Evolutionary conservation across 2,888 invertebrate species (phyloP), one percentile per base, ranked within the genome.

Genomic region (Cheilosia urbana): DNA sequence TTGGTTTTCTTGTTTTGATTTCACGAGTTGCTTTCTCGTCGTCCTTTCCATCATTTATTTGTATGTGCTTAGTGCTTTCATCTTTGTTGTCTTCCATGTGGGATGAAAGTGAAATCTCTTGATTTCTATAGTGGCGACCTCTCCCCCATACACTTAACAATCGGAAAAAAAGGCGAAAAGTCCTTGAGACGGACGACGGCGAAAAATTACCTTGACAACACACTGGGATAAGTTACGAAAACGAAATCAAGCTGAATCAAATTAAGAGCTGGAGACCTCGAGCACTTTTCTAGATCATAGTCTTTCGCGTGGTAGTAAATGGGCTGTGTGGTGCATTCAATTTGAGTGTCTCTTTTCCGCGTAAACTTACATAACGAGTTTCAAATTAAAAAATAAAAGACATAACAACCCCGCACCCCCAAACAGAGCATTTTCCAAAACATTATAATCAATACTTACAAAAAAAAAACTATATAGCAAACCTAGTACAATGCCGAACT

Each of bases 101-200:
- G 60, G 57, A 68, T 79, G 68, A 73, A 83, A 68, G 68, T 75
- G 75, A 72, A 73, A 65, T 58, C 55, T 19, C 49, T 30, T 9
- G 30, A 63, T 21, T 47, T 45, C 45, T 66, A 65, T 58, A 51
- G 51, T 60, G 45, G 71, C 77, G 55, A 72, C 65, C 62, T 63
- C 60, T 42, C 49, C 60, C 55, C 17, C 19, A 60, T 19, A 73
- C 68, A 79, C 53, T 71, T 65, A 84, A 79, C 79, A 79, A 65
- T 71, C 73, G 78, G 68, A 73, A 27, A 63, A 78, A 76, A 45
- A 53, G 42, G 49, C 63, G 47, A 60, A 68, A 81, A 81, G 81
- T 85, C 85, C 85, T 85, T 85, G 85, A 85, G 85, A 85, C 85
- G 81, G 85, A 71, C 60, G 72, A 57, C 45, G 72, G 63, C 72